These are phyloP conservation scores for Phataginus tricuspis DNA, from an alignment of 2,797 vertebrate genomes.

Conservation along the genomic window DNA sequence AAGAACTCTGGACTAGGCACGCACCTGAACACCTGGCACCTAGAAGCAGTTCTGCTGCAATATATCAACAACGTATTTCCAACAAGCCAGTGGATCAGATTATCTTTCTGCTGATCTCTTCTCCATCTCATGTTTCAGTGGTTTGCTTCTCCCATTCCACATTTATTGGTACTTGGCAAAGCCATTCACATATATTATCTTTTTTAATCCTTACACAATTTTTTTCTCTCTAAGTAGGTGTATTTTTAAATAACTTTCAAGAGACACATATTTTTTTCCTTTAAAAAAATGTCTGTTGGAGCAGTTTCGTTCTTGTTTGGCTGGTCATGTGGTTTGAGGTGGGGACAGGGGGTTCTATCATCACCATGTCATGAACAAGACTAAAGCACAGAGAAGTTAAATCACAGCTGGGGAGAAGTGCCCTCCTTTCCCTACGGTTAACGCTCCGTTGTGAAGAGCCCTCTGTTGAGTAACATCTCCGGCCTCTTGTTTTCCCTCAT, in stretches of 20 bases:
- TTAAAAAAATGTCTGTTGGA: constrained; percentile 69
- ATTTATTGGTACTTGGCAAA: neutral
- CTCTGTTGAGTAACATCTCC: neutral
- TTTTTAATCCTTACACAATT: neutral
- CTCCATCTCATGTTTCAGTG: neutral
- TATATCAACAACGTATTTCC: neutral
- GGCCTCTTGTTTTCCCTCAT: neutral
- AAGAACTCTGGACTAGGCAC: neutral
- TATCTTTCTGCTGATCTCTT: neutral
- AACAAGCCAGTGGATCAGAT: neutral
- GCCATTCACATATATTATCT: neutral
- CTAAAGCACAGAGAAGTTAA: neutral
- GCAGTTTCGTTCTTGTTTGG: constrained; percentile 57
- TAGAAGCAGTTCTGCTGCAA: neutral
- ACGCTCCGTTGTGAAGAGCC: neutral
- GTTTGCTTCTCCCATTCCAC: neutral
- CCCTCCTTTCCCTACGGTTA: neutral
- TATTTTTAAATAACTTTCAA: constrained; percentile 84
- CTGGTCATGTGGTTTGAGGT: constrained; percentile 63
- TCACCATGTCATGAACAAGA: neutral
- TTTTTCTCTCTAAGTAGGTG: constrained; percentile 72
- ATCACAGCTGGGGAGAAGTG: rapidly evolving
- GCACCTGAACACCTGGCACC: neutral
- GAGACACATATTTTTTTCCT: constrained; percentile 76
- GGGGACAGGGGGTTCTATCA: neutral